These are phyloP conservation scores for Cryptoprocta ferox DNA, from an alignment of 2,797 vertebrate species.

Conservation along the genomic window DNA sequence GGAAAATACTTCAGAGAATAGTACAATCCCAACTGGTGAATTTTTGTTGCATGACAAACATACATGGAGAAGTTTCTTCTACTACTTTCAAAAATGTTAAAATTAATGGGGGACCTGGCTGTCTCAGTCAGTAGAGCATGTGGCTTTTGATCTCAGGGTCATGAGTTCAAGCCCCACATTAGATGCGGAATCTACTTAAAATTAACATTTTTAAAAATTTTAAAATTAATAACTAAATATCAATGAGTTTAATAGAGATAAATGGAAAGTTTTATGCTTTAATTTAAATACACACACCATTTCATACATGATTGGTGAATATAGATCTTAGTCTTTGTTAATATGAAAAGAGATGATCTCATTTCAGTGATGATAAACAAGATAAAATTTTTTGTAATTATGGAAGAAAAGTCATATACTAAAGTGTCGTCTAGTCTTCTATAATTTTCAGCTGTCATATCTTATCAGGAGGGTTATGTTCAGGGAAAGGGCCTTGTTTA, in stretches of 20 bases:
- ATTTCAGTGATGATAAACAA: not conserved
- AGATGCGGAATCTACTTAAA: too few relatives aligned
- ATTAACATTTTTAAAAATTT: not conserved
- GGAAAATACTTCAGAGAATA: not conserved
- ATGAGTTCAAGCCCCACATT: too few relatives aligned
- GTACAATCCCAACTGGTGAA: not conserved
- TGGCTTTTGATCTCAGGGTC: too few relatives aligned
- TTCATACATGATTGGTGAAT: not conserved
- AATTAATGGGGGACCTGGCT: not conserved
- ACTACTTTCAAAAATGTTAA: not conserved
- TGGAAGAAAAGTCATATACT: not conserved
- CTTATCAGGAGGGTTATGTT: not conserved
- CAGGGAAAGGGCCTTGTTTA: not conserved
- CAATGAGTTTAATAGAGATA: not conserved
- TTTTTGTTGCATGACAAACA: not conserved
- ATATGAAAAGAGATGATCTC: not conserved
- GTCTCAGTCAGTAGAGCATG: too few relatives aligned
- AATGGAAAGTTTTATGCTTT: not conserved
- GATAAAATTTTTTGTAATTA: not conserved
- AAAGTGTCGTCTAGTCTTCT: not conserved
- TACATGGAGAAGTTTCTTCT: not conserved
- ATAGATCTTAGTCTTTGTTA: not conserved
- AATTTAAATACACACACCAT: not conserved
- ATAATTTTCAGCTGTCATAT: not conserved
- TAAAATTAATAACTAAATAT: not conserved